These are phyloP conservation scores for Peribatodes rhomboidaria DNA, from an alignment of 2,888 invertebrate genomes.

Conservation along the genomic window DNA sequence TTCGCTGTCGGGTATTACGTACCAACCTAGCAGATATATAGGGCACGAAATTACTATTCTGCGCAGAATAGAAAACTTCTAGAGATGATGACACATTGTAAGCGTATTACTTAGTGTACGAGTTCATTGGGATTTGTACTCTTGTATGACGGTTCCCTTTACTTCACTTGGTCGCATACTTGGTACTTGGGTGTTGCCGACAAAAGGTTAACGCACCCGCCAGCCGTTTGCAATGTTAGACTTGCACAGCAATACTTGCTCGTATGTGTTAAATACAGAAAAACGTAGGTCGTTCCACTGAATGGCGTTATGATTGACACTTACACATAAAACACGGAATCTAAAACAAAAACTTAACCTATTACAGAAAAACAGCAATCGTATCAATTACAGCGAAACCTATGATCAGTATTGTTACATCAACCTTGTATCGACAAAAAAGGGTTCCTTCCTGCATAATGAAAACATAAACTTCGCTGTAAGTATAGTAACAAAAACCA, in stretches of 20 bases:
- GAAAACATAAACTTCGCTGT: constrained; percentile 47
- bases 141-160: not conserved
- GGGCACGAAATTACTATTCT: constrained; percentile 38
- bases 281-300: constrained; percentile 54
- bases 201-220: constrained; percentile 56
- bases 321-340: constrained; percentile 48
- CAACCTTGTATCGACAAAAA: not conserved
- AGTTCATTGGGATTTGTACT: not conserved
- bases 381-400: constrained; percentile 39
- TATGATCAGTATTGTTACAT: not conserved
- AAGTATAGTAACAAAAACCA: constrained; percentile 44
- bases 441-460: constrained; percentile 21
- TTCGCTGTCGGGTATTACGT: not conserved
- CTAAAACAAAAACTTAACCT: constrained; percentile 39
- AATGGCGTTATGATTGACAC: constrained; percentile 58
- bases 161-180: not conserved
- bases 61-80: constrained; percentile 8
- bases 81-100: constrained; percentile 10
- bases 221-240: constrained; percentile 52
- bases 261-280: constrained; percentile 45
- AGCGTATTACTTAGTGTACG: not conserved
- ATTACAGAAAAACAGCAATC: constrained; percentile 34
- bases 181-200: constrained; percentile 22
- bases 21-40: constrained; percentile 9
- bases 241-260: constrained; percentile 47